Evolutionary conservation across 2,888 invertebrate species (phyloP), one percentile per base, ranked within the genome.

Genomic region (Hydriomena furcata): DNA sequence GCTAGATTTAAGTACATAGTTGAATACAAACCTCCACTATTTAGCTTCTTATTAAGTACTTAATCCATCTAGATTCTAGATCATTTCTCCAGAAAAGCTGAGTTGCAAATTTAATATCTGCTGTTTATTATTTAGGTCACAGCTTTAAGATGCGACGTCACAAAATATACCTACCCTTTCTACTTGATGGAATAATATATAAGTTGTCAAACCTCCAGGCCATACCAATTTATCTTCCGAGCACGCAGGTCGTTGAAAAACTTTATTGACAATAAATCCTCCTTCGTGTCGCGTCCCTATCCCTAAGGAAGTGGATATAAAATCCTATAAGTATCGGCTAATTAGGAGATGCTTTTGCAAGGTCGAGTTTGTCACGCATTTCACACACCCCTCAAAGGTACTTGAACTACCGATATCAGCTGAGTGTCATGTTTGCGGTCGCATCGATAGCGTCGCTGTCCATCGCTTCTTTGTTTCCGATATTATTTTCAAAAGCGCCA

Each of bases 301-400:
- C 50, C 56, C 50, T 11, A 11, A 34, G 53, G 53, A 35, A 51
- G 31, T 46, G 20, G 32, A 32, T 35, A 31, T 20, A 44, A 50
- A 42, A 30, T n/a, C 37, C 36, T 37, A 23, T 37, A 46, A 41
- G 34, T 43, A 37, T 48, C 40, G 38, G 45, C 42, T 58, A 60
- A 66, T 66, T 63, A 59, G 47, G 30, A 50, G 52, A 48, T 43
- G 48, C 23, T 49, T 49, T 44, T 55, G 52, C 63, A 71, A 73
- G 71, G 68, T 73, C 68, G n/a, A 66, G 62, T 59, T 58, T 65
- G 76, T 71, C 82, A 82, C 77, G 75, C 69, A 35, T 23, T 4
- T 36, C n/a, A 12, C 77, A 80, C n/a, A n/a, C n/a, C 77, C 68
- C 76, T 79, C 71, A 66, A 70, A 61, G 34, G 7, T 45, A 45